Conservation (phyloP, 2,113 vertebrate genomes). For the Planiliza haematocheilus region DNA sequence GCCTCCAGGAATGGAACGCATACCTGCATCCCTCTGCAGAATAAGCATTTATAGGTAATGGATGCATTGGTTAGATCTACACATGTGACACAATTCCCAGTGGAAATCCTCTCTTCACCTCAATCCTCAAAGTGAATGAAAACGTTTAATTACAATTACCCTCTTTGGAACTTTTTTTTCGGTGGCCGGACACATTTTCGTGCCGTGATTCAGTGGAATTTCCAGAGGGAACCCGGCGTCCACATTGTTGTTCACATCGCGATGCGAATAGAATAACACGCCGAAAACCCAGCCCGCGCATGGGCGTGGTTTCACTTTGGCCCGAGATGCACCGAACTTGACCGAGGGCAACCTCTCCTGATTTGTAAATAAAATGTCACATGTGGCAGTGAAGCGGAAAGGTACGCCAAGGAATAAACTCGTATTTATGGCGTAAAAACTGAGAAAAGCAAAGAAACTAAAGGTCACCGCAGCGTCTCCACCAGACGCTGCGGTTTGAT, state of each 20-base stretch:
- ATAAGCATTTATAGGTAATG: too few species aligned
- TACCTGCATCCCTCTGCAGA: too few species aligned
- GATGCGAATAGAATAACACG: conserved; percentile 9
- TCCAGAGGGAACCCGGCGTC: conserved; percentile 33
- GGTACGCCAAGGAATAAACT: conserved; percentile 25
- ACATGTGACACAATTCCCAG: not conserved
- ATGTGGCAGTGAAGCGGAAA: conserved; percentile 4
- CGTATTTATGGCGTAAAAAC: conserved; percentile 3
- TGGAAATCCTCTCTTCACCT: not conserved
- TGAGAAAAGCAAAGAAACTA: not conserved
- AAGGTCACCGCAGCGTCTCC: not conserved
- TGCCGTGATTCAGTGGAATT: conserved; percentile 43
- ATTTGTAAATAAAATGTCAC: conserved; percentile 35
- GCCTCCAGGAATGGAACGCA: too few species aligned
- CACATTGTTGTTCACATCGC: conserved; percentile 19
- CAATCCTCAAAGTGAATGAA: not conserved
- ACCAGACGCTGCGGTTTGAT: not conserved
- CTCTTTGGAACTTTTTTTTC: conserved; percentile 4
- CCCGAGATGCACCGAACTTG: conserved; percentile 9
- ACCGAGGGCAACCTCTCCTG: conserved; percentile 9
- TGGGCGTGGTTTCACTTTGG: conserved; percentile 28
- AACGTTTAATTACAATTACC: conserved; percentile 1
- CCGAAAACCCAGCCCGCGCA: conserved; percentile 8
- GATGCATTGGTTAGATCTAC: too few species aligned
- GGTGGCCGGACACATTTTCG: conserved; percentile 10